phyloP scores from a whole-genome alignment of 2,113 vertebrate genomes.

The Otis tarda region DNA sequence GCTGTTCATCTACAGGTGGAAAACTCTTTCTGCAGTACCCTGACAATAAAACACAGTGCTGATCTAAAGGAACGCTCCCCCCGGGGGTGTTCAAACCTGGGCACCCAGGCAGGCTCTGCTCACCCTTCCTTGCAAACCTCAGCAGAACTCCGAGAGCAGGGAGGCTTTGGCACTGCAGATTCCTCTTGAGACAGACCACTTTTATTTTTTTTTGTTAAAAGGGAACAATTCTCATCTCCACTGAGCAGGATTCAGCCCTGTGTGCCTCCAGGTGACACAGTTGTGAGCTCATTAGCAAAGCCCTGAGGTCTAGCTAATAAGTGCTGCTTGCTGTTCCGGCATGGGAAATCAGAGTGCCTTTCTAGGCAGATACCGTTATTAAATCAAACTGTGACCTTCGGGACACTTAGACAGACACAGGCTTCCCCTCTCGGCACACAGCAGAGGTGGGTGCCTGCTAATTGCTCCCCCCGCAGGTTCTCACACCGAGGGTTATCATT shows the following conservation, averaged over 20 bases:
- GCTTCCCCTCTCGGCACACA: not conserved
- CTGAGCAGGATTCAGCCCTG: not conserved
- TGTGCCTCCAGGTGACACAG: not conserved
- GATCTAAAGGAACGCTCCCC: not conserved
- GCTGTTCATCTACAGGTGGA: not conserved
- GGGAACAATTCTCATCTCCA: not conserved
- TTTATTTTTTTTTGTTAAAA: not conserved
- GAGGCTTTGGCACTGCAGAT: not conserved
- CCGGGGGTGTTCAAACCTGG: rapidly evolving
- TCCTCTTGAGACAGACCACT: not conserved
- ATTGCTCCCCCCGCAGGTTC: not conserved
- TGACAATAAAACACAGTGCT: not conserved
- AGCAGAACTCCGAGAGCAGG: not conserved
- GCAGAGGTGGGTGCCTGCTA: not conserved
- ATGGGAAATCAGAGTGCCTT: not conserved
- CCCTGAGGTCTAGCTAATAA: not conserved
- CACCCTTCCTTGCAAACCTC: not conserved
- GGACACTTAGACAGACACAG: not conserved
- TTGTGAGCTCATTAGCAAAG: slow-evolving; percentile 1
- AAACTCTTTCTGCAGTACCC: not conserved
- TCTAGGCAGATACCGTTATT: not conserved
- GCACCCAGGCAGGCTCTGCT: not conserved
- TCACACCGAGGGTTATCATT: not conserved
- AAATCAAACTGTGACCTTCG: not conserved
- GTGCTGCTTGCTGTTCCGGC: not conserved